These are phyloP conservation scores for Macaria liturata DNA, from an alignment of 2,888 invertebrate species.

Conservation along the genomic window DNA sequence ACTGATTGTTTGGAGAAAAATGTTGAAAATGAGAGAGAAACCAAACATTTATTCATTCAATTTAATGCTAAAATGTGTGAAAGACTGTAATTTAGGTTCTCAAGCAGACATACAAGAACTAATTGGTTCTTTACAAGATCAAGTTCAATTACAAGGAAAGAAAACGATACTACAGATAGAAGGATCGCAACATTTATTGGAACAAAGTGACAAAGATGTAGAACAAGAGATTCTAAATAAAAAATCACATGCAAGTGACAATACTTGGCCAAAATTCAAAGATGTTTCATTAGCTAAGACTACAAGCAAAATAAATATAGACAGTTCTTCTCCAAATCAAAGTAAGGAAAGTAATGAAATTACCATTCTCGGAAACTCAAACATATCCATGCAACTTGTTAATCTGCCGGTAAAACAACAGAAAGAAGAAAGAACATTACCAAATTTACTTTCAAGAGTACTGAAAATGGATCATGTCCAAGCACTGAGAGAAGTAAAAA, in stretches of 20 bases:
- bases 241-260: neutral
- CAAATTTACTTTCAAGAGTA: constrained; percentile 85
- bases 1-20: constrained; percentile 93
- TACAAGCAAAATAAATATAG: too few relatives aligned
- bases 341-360: constrained; percentile 20
- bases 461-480: constrained; percentile 85
- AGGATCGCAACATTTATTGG: constrained; percentile 17
- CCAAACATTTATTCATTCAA: constrained; percentile 91
- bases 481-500: constrained; percentile 81
- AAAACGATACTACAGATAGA: constrained; percentile 35
- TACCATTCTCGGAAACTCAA: constrained; percentile 29
- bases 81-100: constrained; percentile 92
- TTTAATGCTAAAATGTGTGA: constrained; percentile 89
- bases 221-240: constrained; percentile 1
- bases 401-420: constrained; percentile 27
- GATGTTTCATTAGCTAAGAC: neutral
- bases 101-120: constrained; percentile 81
- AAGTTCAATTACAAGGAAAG: constrained; percentile 41
- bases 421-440: constrained; percentile 60
- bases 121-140: constrained; percentile 57
- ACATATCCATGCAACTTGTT: constrained; percentile 42
- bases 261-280: neutral
- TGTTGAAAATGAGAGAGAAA: constrained; percentile 85
- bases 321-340: constrained; percentile 2
- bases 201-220: constrained; percentile 1